Percentiles rank a stretch among this genome's conserved stretches.
Conservation (phyloP, 1,140 invertebrate species). For the Hylaeus volcanicus region DNA sequence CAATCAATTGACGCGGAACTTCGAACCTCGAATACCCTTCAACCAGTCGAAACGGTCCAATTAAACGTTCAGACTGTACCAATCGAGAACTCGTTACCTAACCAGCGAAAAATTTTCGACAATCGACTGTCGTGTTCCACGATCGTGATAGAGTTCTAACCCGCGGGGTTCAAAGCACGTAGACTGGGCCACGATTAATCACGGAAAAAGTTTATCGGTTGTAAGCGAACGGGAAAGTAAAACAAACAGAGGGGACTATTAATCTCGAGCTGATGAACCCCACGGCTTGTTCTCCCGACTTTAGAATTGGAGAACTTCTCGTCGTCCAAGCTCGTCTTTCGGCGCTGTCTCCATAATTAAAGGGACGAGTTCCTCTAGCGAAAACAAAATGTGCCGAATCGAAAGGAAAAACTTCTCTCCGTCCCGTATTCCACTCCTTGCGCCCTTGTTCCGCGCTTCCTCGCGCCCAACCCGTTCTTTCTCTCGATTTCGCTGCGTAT, state of each 20-base stretch:
- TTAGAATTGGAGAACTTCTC: conserved; percentile 50
- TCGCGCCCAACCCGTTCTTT: too few relatives aligned
- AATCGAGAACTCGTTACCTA: conserved; percentile 35
- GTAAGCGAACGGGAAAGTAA: conserved; percentile 43
- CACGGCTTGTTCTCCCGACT: conserved; percentile 41
- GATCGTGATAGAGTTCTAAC: not conserved
- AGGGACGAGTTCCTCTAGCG: conserved; percentile 42
- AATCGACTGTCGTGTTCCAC: not conserved
- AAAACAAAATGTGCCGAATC: conserved; percentile 56
- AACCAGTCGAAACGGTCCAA: conserved; percentile 30
- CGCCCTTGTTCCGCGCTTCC: not conserved
- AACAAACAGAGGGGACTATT: conserved; percentile 60
- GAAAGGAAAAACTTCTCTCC: conserved; percentile 46
- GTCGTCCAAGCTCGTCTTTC: conserved; percentile 13
- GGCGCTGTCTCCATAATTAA: conserved; percentile 46
- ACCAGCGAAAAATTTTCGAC: conserved; percentile 26
- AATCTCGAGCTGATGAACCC: conserved; percentile 64
- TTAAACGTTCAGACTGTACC: conserved; percentile 20
- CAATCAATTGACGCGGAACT: conserved; percentile 11
- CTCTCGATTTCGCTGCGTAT: not conserved
- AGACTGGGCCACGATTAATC: conserved; percentile 51
- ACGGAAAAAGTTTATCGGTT: conserved; percentile 61
- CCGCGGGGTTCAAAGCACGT: conserved; percentile 24
- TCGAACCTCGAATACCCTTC: conserved; percentile 21
- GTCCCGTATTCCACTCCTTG: too few relatives aligned